Evolutionary conservation across 2,888 invertebrate species (phyloP), one percentile per base, ranked within the genome.

Genomic region (Ennomos erosarius): DNA sequence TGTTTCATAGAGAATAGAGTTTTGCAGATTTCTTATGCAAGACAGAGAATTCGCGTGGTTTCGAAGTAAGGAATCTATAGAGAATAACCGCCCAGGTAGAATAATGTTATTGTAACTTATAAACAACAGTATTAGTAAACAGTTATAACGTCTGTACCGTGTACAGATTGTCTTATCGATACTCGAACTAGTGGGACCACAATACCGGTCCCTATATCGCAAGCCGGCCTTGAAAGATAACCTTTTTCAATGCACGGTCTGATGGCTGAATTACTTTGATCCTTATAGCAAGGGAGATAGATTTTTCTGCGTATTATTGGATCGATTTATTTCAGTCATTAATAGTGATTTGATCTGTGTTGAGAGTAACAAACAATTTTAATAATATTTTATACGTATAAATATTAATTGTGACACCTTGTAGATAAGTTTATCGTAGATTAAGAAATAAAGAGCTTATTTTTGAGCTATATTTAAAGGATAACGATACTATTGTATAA

Each of bases 61-160:
- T n/a, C n/a, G n/a, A n/a, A n/a, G n/a, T n/a, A n/a, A n/a, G n/a
- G n/a, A n/a, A n/a, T n/a, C n/a, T n/a, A n/a, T n/a, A n/a, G n/a
- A n/a, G n/a, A n/a, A n/a, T n/a, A n/a, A n/a, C n/a, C n/a, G n/a
- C n/a, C n/a, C 1, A 26, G 26, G 26, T 26, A 26, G 26, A 26
- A 26, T 26, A 26, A 26, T 26, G 4, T 26, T 26, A 26, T 26
- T 26, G n/a, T 6, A 26, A 26, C 26, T 26, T 26, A 26, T 26
- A 55, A 60, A 55, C 55, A 56, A 55, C 51, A 39, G 53, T 47
- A 47, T 34, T 58, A 54, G 58, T 62, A 62, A 64, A 64, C 59
- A 49, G 44, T 38, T 38, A 55, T 42, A 56, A 35, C 50, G 37
- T 39, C 46, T 58, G 46, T 62, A 50, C 46, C 37, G 38, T 59